Conservation (phyloP, 2,888 invertebrate species). For the Troides helena region DNA sequence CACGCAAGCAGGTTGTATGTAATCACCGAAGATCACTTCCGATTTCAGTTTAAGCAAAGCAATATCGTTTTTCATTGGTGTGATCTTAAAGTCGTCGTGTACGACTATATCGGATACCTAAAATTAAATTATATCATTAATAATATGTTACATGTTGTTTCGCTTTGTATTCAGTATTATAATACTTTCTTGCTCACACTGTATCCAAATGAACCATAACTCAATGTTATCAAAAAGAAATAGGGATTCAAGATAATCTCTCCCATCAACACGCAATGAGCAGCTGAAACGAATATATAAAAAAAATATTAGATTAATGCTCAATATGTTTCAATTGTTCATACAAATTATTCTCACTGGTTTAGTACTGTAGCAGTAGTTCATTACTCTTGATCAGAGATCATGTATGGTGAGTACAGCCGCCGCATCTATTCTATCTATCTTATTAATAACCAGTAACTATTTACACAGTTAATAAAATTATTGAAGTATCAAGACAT, state of each 20-base stretch:
- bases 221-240: not conserved
- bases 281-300: not conserved
- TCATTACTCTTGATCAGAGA: no score
- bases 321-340: no score
- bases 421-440: no score
- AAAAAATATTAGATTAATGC: not conserved
- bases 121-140: not conserved
- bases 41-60: not conserved
- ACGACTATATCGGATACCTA: not conserved
- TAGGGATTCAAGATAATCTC: not conserved
- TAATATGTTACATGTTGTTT: no score
- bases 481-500: no score
- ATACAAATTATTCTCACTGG: no score
- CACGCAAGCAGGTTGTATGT: conserved; percentile 1
- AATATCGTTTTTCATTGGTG: not conserved
- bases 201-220: not conserved
- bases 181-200: no score
- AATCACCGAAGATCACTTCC: not conserved
- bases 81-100: not conserved
- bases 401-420: no score
- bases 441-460: no score
- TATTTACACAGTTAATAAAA: no score
- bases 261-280: not conserved
- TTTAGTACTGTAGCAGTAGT: no score
- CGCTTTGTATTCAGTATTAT: no score